Evolutionary conservation across 2,113 vertebrate genomes (phyloP).

Genomic region (Acinonyx jubatus): DNA sequence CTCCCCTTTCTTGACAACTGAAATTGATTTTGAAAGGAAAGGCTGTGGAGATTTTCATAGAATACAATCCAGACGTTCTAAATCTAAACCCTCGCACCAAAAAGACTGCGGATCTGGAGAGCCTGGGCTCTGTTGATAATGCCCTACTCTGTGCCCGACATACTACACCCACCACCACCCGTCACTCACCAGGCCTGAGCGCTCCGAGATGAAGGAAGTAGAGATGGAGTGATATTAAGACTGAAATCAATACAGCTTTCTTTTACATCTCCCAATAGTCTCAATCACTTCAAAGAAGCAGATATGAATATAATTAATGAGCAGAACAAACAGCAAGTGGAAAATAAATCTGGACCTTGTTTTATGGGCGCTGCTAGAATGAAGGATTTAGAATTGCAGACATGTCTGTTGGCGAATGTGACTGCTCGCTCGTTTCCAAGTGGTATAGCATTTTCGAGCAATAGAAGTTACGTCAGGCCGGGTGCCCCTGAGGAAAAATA

Average conservation of each 20-base stretch:
- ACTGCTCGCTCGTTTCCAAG: slow-evolving; percentile 70
- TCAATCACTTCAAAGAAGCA: slow-evolving; percentile 87
- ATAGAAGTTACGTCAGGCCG: slow-evolving; percentile 39
- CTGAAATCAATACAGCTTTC: slow-evolving; percentile 86
- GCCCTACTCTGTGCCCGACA: slow-evolving; percentile 25
- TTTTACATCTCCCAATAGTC: slow-evolving; percentile 87
- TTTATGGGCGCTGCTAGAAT: neutral
- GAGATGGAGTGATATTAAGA: slow-evolving; percentile 82
- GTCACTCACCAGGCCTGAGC: slow-evolving; percentile 70
- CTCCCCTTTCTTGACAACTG: slow-evolving; percentile 65
- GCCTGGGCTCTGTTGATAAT: slow-evolving; percentile 65
- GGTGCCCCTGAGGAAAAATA: slow-evolving; percentile 71
- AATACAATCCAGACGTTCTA: slow-evolving; percentile 79
- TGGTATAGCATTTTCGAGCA: slow-evolving; percentile 64
- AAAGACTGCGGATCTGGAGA: slow-evolving; percentile 44
- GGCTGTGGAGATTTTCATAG: slow-evolving; percentile 65
- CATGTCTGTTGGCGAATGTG: slow-evolving; percentile 65
- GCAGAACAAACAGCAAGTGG: slow-evolving; percentile 83
- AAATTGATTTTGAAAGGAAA: slow-evolving; percentile 81
- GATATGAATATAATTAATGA: slow-evolving; percentile 89
- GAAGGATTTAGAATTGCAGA: slow-evolving; percentile 70
- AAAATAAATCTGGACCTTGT: slow-evolving; percentile 69
- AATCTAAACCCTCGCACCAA: slow-evolving; percentile 70
- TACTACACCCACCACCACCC: slow-evolving; percentile 67
- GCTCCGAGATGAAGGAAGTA: slow-evolving; percentile 78